Percentiles rank a stretch among this genome's conserved stretches.
These are phyloP conservation scores for Leucophenga varia DNA, from an alignment of 1,140 invertebrate genomes.

Conservation along the genomic window DNA sequence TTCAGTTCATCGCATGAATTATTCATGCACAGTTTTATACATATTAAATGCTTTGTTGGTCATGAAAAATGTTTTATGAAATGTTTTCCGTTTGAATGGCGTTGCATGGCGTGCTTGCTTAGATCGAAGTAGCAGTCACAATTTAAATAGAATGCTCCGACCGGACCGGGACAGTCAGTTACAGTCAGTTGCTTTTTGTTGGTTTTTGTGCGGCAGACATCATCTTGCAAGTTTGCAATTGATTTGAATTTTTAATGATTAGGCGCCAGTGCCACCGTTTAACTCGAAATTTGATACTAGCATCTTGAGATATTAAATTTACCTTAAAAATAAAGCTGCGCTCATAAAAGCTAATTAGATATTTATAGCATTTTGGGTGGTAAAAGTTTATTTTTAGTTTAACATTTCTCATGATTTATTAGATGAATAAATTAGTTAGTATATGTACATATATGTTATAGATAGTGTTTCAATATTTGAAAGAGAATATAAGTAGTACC, in stretches of 20 bases:
- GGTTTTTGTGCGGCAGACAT: conserved; percentile 3
- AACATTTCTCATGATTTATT: no score
- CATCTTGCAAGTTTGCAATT: conserved; percentile 25
- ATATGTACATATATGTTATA: no score
- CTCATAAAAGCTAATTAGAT: conserved; percentile 52
- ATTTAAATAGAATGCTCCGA: neutral
- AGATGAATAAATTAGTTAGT: no score
- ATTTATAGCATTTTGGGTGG: no score
- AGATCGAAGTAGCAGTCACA: neutral
- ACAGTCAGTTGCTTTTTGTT: neutral
- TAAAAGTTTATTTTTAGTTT: no score
- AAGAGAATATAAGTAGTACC: no score
- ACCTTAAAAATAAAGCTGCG: no score
- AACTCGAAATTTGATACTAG: no score
- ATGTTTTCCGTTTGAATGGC: no score
- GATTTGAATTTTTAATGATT: conserved; percentile 56
- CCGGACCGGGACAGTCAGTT: conserved; percentile 4
- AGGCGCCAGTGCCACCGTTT: conserved; percentile 47
- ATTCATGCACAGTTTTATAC: conserved; percentile 38
- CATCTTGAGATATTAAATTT: no score
- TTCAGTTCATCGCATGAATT: conserved; percentile 43
- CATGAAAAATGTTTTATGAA: conserved; percentile 53
- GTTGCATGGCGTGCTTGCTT: neutral
- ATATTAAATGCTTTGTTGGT: conserved; percentile 48
- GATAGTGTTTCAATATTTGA: no score